A percentile compares a stretch with the other conserved stretches of the same genome.
Evolutionary conservation across 2,113 vertebrate species (phyloP).

Genomic region (Hystrix brachyura): DNA sequence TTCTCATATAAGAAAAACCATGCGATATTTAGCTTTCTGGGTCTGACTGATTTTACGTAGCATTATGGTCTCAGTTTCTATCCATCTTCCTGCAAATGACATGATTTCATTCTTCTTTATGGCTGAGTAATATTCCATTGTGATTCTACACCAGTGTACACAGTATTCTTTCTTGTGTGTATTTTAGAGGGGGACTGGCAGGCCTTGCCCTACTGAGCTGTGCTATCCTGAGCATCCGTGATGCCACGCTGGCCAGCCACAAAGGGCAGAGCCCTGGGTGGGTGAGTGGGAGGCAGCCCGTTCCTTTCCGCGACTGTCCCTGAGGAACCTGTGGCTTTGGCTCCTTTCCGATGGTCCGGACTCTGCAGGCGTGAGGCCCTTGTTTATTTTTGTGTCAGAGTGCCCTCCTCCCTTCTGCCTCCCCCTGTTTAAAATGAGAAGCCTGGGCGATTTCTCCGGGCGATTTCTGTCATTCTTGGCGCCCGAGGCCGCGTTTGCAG

Average conservation of each 20-base stretch:
- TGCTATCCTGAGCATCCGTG: not conserved
- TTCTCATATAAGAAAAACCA: not conserved
- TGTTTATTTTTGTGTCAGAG: not conserved
- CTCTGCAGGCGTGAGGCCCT: not conserved
- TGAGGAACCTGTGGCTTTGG: not conserved
- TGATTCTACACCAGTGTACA: not conserved
- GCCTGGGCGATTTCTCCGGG: conserved; percentile 54
- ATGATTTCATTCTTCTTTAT: not conserved
- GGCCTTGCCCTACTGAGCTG: not conserved
- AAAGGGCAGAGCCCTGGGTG: not conserved
- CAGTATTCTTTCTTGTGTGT: not conserved
- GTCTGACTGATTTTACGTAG: not conserved
- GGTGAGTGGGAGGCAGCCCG: accelerated
- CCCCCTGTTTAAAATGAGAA: conserved; percentile 61
- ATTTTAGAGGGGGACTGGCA: not conserved
- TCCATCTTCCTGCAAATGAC: not conserved
- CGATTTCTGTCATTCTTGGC: conserved; percentile 78
- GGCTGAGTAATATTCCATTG: not conserved
- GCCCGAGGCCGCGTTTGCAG: conserved; percentile 70
- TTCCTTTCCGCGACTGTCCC: not conserved
- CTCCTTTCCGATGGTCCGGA: not conserved
- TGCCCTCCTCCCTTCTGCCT: not conserved
- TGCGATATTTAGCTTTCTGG: not conserved
- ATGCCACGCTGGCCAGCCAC: not conserved
- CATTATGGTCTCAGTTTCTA: not conserved